Evolutionary conservation across 2,888 invertebrate species (phyloP).

Genomic region (Habroteleia sp.): DNA sequence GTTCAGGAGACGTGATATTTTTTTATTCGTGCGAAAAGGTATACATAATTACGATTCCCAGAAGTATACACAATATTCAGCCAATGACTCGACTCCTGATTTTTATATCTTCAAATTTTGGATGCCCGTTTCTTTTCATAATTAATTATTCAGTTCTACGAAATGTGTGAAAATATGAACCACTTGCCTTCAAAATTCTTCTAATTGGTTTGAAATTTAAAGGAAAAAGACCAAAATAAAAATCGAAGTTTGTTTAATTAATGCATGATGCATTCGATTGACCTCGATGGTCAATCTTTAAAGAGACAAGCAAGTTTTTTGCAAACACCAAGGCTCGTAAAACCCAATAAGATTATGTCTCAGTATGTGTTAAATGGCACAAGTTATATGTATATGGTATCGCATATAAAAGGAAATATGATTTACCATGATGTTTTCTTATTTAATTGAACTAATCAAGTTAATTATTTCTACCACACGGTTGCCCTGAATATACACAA

Average conservation of each 20-base stretch:
- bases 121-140: too few relatives aligned
- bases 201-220: too few relatives aligned
- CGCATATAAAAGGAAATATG: slow-evolving; percentile 35
- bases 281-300: slow-evolving; percentile 58
- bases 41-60: slow-evolving; percentile 17
- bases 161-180: too few relatives aligned
- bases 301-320: slow-evolving; percentile 59
- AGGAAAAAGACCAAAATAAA: too few relatives aligned
- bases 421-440: slow-evolving; percentile 5
- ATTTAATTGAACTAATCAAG: slow-evolving; percentile 29
- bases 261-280: slow-evolving; percentile 27
- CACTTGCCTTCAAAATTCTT: too few relatives aligned
- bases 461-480: slow-evolving; percentile 34
- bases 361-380: slow-evolving; percentile 54
- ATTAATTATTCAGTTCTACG: too few relatives aligned
- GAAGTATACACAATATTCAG: slow-evolving; percentile 11
- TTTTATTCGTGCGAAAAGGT: slow-evolving; percentile 34
- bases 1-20: slow-evolving; percentile 65
- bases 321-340: slow-evolving; percentile 41
- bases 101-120: too few relatives aligned
- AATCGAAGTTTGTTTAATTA: slow-evolving; percentile 23
- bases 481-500: not conserved
- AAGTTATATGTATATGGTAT: slow-evolving; percentile 33
- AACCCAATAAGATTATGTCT: slow-evolving; percentile 39
- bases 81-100: slow-evolving; percentile 6